phyloP scores from a whole-genome alignment of 2,113 vertebrate genomes.

The Platichthys flesus region DNA sequence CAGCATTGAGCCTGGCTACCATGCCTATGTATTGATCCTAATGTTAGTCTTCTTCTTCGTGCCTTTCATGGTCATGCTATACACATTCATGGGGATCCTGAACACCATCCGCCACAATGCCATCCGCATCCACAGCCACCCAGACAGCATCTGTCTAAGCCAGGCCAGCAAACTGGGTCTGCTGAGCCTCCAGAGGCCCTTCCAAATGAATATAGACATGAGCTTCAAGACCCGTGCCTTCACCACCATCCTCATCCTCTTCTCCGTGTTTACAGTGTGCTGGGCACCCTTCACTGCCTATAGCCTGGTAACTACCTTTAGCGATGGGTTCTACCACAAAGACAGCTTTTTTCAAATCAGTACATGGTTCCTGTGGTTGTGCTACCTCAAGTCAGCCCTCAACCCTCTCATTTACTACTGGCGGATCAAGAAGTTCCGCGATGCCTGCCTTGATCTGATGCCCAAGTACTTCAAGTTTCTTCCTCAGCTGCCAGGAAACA shows the following conservation, averaged over 20 bases:
- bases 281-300: constrained; percentile 96
- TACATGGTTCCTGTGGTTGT: constrained; percentile 97
- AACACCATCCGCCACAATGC: constrained; percentile 96
- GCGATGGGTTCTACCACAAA: constrained; percentile 90
- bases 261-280: constrained; percentile 94
- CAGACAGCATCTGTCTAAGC: constrained; percentile 94
- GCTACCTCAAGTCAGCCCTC: constrained; percentile 99
- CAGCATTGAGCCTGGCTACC: constrained; percentile 87
- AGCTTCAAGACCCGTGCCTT: constrained; percentile 99
- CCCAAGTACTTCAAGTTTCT: constrained; percentile 96
- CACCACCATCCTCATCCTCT: constrained; percentile 98
- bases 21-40: constrained; percentile 89
- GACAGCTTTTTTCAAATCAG: constrained; percentile 96
- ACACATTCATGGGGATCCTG: constrained; percentile 96
- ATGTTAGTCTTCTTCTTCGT: constrained; percentile 93
- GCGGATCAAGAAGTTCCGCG: constrained; percentile 99
- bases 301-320: constrained; percentile 94
- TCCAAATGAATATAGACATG: constrained; percentile 98
- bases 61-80: constrained; percentile 94
- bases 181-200: constrained; percentile 94
- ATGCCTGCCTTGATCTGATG: constrained; percentile 95
- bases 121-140: constrained; percentile 94
- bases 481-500: constrained; percentile 91
- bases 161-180: constrained; percentile 97
- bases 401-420: constrained; percentile 99